Evolutionary conservation across 2,113 vertebrate species (phyloP).

Genomic region (Cynocephalus volans): DNA sequence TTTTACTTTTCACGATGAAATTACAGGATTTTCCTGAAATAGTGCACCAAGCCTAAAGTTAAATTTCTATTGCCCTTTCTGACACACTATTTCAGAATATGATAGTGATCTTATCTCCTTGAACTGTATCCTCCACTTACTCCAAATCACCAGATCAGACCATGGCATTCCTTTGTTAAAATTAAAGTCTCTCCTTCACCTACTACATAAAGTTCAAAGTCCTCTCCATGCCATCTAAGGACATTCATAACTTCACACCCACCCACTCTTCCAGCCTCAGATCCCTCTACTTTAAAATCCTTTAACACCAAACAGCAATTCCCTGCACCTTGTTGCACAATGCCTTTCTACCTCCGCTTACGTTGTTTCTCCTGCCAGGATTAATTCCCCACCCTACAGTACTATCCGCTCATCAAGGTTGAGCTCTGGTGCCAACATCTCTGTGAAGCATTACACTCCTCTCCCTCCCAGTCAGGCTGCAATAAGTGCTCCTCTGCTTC

Average conservation of each 20-base stretch:
- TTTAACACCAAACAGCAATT: conserved; percentile 11
- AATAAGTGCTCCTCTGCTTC: not conserved
- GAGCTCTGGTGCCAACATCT: not conserved
- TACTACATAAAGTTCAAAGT: not conserved
- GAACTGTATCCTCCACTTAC: not conserved
- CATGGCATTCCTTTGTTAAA: not conserved
- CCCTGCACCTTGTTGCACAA: not conserved
- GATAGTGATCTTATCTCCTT: conserved; percentile 24
- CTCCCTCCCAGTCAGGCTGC: not conserved
- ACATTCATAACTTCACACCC: not conserved
- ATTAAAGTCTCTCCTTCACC: not conserved
- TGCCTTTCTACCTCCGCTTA: not conserved
- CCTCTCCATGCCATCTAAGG: not conserved
- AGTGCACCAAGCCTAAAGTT: not conserved
- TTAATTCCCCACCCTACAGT: not conserved
- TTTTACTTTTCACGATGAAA: conserved; percentile 11
- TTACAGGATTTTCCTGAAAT: conserved; percentile 41
- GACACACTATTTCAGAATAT: not conserved
- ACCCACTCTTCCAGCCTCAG: not conserved
- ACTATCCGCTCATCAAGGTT: not conserved
- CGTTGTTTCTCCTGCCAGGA: not conserved
- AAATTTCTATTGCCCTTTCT: conserved; percentile 6
- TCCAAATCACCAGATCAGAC: not conserved
- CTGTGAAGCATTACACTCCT: not conserved
- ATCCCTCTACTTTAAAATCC: not conserved